A percentile compares a stretch with the other conserved stretches of the same genome.
Evolutionary conservation across 2,888 invertebrate species (phyloP).

Genomic region (Boloria selene): DNA sequence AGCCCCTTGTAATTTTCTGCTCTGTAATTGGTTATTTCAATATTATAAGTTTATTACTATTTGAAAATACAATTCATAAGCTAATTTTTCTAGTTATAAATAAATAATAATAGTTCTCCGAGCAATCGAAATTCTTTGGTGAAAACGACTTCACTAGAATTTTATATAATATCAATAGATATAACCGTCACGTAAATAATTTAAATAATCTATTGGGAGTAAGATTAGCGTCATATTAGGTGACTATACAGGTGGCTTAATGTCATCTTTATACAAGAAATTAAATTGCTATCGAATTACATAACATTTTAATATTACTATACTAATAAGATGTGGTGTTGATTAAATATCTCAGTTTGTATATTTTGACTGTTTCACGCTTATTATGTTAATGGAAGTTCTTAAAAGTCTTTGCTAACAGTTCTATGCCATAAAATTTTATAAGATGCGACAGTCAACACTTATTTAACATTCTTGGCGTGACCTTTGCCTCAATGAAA

Average conservation of each 20-base stretch:
- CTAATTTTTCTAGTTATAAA: too few relatives aligned
- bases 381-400: conserved; percentile 25
- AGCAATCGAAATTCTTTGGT: neutral
- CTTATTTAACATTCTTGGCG: conserved; percentile 25
- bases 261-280: conserved; percentile 9
- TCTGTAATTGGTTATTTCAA: too few relatives aligned
- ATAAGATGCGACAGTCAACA: conserved; percentile 16
- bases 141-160: neutral
- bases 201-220: conserved; percentile 9
- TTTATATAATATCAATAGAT: neutral
- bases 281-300: neutral
- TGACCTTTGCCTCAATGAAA: conserved; percentile 19
- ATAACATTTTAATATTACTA: neutral
- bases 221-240: conserved; percentile 6
- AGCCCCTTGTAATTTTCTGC: too few relatives aligned
- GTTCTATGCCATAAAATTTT: conserved; percentile 18
- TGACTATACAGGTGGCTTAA: conserved; percentile 4
- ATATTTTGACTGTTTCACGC: conserved; percentile 17
- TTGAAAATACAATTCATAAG: too few relatives aligned
- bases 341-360: conserved; percentile 12
- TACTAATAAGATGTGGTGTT: neutral
- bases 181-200: neutral
- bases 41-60: neutral
- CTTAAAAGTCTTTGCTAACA: conserved; percentile 1
- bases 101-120: conserved; percentile 3